Evolutionary conservation across 1,140 invertebrate species (phyloP).

Genomic region (Heliothis virescens): DNA sequence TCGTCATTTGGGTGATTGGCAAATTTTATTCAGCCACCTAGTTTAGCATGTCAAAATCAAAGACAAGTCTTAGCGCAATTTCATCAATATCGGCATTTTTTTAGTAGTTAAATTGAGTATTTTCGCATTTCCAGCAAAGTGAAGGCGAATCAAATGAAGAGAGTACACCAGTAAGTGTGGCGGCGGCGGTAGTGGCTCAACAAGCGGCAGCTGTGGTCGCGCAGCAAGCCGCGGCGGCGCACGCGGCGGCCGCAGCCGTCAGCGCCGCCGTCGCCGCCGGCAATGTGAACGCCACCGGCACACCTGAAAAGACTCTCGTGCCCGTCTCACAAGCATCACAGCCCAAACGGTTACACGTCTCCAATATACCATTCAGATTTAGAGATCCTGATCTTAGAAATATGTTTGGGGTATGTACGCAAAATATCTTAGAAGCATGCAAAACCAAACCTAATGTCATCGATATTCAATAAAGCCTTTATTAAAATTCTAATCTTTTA

Average conservation of each 20-base stretch:
- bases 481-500: conserved; percentile 71
- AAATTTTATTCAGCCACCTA: too few relatives aligned
- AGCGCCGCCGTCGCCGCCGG: conserved; percentile 88
- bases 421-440: conserved; percentile 60
- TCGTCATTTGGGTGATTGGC: too few relatives aligned
- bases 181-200: conserved; percentile 70
- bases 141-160: conserved; percentile 77
- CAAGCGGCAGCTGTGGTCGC: conserved; percentile 87
- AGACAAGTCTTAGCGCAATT: too few relatives aligned
- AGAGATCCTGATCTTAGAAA: conserved; percentile 98
- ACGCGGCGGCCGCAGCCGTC: conserved; percentile 88
- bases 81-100: too few relatives aligned
- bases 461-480: conserved; percentile 1
- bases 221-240: conserved; percentile 89
- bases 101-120: neutral
- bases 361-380: conserved; percentile 99
- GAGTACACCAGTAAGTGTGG: conserved; percentile 74
- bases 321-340: conserved; percentile 86
- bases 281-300: conserved; percentile 84
- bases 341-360: conserved; percentile 96
- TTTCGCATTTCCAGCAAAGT: conserved; percentile 78
- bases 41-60: too few relatives aligned
- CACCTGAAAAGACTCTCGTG: conserved; percentile 75
- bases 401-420: conserved; percentile 97
- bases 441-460: conserved; percentile 30